Evolutionary conservation across 1,140 invertebrate genomes (phyloP).

Genomic region (Drosophila erecta): DNA sequence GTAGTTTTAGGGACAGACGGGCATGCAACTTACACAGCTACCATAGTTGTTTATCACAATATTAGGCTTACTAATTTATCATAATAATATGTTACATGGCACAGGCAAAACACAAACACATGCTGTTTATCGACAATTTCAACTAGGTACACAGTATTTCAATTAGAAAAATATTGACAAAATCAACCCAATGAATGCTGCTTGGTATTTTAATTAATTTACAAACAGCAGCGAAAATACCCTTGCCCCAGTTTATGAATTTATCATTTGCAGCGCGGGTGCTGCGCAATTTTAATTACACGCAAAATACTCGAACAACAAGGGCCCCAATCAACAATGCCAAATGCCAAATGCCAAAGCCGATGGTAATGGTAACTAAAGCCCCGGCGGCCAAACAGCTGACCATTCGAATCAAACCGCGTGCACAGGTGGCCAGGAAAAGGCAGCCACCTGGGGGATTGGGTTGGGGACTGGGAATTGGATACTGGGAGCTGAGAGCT

Average conservation of each 20-base stretch:
- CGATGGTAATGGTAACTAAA: conserved; percentile 61
- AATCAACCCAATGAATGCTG: conserved; percentile 32
- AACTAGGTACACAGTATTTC: conserved; percentile 47
- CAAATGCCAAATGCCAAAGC: conserved; percentile 24
- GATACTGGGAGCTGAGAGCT: background rate
- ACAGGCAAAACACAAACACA: conserved; percentile 45
- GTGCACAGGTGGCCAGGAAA: conserved; percentile 22
- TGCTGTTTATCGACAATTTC: conserved; percentile 44
- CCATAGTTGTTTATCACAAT: conserved; percentile 48
- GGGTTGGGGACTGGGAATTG: background rate
- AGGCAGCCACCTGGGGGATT: conserved; percentile 1
- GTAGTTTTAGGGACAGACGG: conserved; percentile 48
- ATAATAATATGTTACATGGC: conserved; percentile 19
- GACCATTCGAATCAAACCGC: conserved; percentile 49
- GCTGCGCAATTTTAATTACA: conserved; percentile 72
- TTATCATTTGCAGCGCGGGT: conserved; percentile 48
- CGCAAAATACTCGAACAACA: conserved; percentile 37
- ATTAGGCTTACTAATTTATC: conserved; percentile 47
- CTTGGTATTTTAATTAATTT: conserved; percentile 62
- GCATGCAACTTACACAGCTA: conserved; percentile 61
- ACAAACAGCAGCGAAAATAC: conserved; percentile 19
- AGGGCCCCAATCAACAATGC: conserved; percentile 39
- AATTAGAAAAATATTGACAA: conserved; percentile 50
- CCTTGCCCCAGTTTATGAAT: conserved; percentile 34
- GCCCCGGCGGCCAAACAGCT: conserved; percentile 64